Base-by-base conservation (phyloP, 2,113 vertebrate species). In the Laticauda colubrina region DNA sequence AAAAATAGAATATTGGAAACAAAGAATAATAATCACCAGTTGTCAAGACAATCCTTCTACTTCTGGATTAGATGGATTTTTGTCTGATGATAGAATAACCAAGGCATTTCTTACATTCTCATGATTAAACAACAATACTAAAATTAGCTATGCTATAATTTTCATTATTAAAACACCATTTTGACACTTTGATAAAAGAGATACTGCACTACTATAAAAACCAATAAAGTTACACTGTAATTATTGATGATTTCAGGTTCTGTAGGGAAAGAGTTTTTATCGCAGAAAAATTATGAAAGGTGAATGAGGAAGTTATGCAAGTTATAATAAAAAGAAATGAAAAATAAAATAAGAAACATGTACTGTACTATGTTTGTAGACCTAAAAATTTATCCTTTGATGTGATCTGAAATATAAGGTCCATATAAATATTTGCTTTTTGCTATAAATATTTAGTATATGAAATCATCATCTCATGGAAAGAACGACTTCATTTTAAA, bases 361-460 rank as follows among this genome's bases (percentile, higher is more conserved):
- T 93, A 94, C 93, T 95, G 21, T 93, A 94, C 93, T 93, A 89
- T 88, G 90, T 93, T 91, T 94, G 86, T 0, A 94, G 51, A 93
- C 39, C 5, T 91, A 93, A 94, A 34, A 91, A 95, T 75, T 95
- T 93, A 51, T 51, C 88, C 94, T 97, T 95, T 95, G 94, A 96
- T 95, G 45, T 88, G 45, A 90, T 91, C 51, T 92, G 88, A 94
- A 43, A 43, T n/a, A 14, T 64, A 93, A 92, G 54, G 85, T 89
- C 39, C 3, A 54, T 21, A 64, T 64, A 64, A 57, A 24, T 0
- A 90, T 61, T 61, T 26, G 20, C 5, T 57, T 88, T 93, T 89
- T 91, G 45, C 51, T 90, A 85, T 34, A 75, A 57, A 89, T 93
- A 95, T 61, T 21, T 93, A 56, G 5, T 6, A 5, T 34, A 53